Evolutionary conservation across 2,797 vertebrate species (phyloP), one percentile per base, ranked within the genome.

Genomic region (Adelosebastes latens): DNA sequence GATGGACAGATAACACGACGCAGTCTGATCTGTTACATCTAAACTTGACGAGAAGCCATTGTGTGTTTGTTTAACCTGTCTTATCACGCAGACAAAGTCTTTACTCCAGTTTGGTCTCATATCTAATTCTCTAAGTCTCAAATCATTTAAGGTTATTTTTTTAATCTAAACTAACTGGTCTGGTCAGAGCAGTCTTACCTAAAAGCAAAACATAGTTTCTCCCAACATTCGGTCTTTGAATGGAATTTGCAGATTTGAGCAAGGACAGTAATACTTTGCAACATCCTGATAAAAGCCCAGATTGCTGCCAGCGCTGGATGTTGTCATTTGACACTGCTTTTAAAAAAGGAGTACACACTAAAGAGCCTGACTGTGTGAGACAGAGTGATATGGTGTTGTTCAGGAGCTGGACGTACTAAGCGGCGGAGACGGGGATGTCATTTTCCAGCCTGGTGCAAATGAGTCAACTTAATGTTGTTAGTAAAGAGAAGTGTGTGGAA

Each of bases 381-480:
- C 55, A 16, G 72, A 67, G 8, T 36, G 65, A 34, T 42, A 81
- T 62, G 89, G 66, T 68, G 77, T 59, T 53, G 70, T 80, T 87
- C 78, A 81, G 69, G 66, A 69, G 82, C 62, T 55, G 56, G 32
- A 49, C 29, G 29, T 16, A 55, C 68, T 81, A 65, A 88, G 70
- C 36, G 24, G 68, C 13, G 72, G 63, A 86, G 75, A 85, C 83
- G 81, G 72, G 81, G 82, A 83, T 88, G 90, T 90, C 85, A 91
- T 93, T 92, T 93, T 90, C 84, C 82, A 80, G 80, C 85, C 72
- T 77, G 87, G 68, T 65, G 88, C 81, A 85, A 92, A 93, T 92
- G 85, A 92, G 75, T 90, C 79, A 90, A 86, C 72, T 68, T 81
- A 83, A 83, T 76, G 82, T 80, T 73, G 68, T 89, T 79, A 72